Base-by-base conservation (phyloP, 92 coral and sea anemone species). In the Montipora capitata region DNA sequence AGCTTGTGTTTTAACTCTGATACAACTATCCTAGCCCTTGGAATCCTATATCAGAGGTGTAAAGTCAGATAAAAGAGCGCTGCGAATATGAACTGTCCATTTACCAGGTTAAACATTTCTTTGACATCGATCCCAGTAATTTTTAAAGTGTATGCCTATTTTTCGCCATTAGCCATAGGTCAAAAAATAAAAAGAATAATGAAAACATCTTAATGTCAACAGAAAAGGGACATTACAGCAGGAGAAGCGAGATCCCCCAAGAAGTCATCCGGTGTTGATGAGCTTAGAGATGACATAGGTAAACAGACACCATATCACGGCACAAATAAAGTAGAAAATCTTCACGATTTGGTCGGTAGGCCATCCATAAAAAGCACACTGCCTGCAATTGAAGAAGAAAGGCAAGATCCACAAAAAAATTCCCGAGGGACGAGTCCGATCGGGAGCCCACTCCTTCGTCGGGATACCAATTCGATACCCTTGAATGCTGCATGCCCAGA, bases 191-290 rank as follows among this genome's bases (percentile, higher is more conserved):
- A 7, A 7, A 20, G 16, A 56, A 1, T 11, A 4, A 40, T 41
- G 16, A 27, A 27, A 27, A 27, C 35, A 27, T 27, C 0, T 10
- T 8, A 4, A 52, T 69, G 3, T 51, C 20, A 39, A n/a, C 35
- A 83, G 87, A 85, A 74, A 73, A 68, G 61, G 35, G 78, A 68
- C 10, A 27, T 67, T 13, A 44, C 85, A 12, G 48, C 7, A 15
- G 12, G 14, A 14, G 82, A 72, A 3, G 38, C 77, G 12, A 79
- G 57, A 15, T 79, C 73, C 13, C 10, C 49, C 5, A 35, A 52
- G 13, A 74, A 65, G 42, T 64, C 84, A 71, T 84, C 93, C 3
- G 90, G 93, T 76, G 85, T 93, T 20, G 93, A 95, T 54, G 85
- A 54, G 12, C 82, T 90, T 40, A 75, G 90, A 43, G 84, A 79